A percentile compares a stretch with the other conserved stretches of the same genome.
These are phyloP conservation scores for Drosophila imparisetae DNA, from an alignment of 2,888 invertebrate species.

Conservation along the genomic window DNA sequence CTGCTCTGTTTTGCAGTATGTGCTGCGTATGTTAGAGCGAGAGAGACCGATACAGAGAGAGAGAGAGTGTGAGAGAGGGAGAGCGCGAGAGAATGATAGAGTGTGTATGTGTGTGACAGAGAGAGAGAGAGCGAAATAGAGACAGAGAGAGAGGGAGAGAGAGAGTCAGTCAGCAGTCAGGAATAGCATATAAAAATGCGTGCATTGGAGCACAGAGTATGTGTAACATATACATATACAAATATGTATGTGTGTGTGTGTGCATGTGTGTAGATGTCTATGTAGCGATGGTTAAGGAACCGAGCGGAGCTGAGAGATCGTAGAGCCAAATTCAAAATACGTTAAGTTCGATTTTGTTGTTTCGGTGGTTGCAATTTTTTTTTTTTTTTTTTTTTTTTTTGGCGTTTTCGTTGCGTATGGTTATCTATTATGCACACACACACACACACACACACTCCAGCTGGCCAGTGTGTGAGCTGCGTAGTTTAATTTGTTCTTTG, in stretches of 20 bases:
- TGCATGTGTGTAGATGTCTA: neutral
- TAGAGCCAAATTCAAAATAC: neutral
- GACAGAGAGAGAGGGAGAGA: neutral
- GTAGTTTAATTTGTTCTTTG: neutral
- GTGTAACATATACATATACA: neutral
- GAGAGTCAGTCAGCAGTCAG: neutral
- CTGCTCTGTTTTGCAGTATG: neutral
- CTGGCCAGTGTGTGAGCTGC: neutral
- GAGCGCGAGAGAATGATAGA: neutral
- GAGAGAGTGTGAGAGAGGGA: neutral
- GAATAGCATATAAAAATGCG: constrained; percentile 2
- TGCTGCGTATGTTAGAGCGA: neutral
- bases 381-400: neutral
- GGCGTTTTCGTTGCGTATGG: neutral
- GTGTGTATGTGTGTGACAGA: neutral
- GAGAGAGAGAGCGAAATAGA: neutral
- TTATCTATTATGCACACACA: neutral
- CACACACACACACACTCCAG: neutral
- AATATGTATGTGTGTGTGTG: neutral
- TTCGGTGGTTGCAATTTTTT: neutral
- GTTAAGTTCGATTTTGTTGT: constrained; percentile 1
- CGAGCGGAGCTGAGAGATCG: neutral
- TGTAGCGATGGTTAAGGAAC: neutral
- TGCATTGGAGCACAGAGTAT: constrained; percentile 2
- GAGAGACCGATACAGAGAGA: neutral